Evolutionary conservation across 2,797 vertebrate species (phyloP).

Genomic region (Triplophysa yarkandensis): DNA sequence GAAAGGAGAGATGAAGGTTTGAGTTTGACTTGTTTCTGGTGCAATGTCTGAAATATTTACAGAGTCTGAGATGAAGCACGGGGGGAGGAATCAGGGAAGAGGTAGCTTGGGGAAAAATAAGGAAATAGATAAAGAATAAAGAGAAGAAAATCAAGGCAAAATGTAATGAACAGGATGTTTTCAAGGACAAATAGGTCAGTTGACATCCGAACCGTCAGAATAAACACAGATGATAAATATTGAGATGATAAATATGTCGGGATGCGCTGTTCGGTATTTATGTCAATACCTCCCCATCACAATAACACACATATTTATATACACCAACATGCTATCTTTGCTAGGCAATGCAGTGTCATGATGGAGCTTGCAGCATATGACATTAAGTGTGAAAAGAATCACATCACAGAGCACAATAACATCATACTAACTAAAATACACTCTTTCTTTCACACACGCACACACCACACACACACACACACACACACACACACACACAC

Average conservation of each 20-base stretch:
- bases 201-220: constrained; percentile 2
- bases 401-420: constrained; percentile 38
- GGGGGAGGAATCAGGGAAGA: constrained; percentile 14
- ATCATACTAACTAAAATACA: constrained; percentile 41
- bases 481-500: constrained; percentile 33
- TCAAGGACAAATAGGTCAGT: constrained; percentile 26
- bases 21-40: constrained; percentile 27
- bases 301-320: background rate
- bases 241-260: constrained; percentile 36
- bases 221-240: no score
- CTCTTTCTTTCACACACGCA: constrained; percentile 29
- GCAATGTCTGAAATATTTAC: constrained; percentile 54
- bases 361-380: constrained; percentile 40
- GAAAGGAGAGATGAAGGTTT: background rate
- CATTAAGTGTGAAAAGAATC: constrained; percentile 42
- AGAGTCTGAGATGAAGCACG: constrained; percentile 8
- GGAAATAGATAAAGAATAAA: background rate
- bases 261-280: constrained; percentile 18
- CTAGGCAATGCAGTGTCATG: constrained; percentile 30
- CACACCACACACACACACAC: constrained; percentile 28
- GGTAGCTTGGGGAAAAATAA: constrained; percentile 6
- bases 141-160: constrained; percentile 6
- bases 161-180: background rate
- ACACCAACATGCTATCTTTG: constrained; percentile 5
- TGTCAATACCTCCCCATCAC: constrained; percentile 3